Evolutionary conservation across 2,888 invertebrate species (phyloP).

Genomic region (Ectropis crepuscularia): DNA sequence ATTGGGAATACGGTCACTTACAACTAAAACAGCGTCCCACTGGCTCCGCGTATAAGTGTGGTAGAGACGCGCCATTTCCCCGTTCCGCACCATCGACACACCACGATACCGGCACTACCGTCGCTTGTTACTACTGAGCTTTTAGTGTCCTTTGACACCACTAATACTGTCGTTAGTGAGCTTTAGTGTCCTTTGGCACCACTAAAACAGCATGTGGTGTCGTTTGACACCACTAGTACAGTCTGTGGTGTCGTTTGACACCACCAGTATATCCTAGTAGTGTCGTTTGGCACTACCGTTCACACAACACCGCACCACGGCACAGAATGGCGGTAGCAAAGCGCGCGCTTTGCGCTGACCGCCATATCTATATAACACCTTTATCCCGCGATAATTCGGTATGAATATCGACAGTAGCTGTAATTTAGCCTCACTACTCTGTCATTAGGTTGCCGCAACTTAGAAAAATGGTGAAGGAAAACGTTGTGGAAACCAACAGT

Average conservation of each 20-base stretch:
- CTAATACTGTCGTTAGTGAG: too few species aligned
- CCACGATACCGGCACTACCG: background rate
- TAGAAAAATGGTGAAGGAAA: too few species aligned
- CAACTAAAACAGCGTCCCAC: slow-evolving; percentile 72
- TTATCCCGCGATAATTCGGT: slow-evolving; percentile 24
- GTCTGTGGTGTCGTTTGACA: too few species aligned
- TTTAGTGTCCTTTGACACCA: too few species aligned
- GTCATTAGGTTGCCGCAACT: too few species aligned
- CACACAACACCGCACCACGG: background rate
- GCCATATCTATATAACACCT: slow-evolving; percentile 11
- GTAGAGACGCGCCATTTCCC: slow-evolving; percentile 62
- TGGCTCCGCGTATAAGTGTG: slow-evolving; percentile 71
- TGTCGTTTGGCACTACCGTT: background rate
- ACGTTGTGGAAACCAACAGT: too few species aligned
- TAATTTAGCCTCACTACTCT: too few species aligned
- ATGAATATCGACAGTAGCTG: slow-evolving; percentile 3
- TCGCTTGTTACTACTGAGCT: too few species aligned
- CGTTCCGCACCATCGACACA: slow-evolving; percentile 13
- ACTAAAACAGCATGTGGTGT: too few species aligned
- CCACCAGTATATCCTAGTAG: too few species aligned
- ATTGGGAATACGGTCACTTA: slow-evolving; percentile 50
- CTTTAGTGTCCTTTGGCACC: too few species aligned
- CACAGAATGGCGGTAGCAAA: background rate
- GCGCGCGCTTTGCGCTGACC: background rate
- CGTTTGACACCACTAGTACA: too few species aligned